phyloP scores from a whole-genome alignment of 2,888 invertebrate genomes.

The Creontiades dilutus region DNA sequence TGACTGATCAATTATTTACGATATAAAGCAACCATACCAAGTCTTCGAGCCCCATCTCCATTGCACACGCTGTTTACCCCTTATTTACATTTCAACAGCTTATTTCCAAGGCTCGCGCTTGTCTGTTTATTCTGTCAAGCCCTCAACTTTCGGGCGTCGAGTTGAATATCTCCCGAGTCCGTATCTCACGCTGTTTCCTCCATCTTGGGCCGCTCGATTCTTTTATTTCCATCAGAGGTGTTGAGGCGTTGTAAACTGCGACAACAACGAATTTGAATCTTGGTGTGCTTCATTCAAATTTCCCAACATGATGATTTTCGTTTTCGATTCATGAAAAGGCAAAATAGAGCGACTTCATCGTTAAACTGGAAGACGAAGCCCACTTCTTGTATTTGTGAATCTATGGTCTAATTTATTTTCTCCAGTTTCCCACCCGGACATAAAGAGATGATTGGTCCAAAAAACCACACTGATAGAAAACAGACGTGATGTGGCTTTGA shows the following conservation, averaged over 20 bases:
- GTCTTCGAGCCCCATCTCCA: slow-evolving; percentile 27
- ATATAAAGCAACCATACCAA: slow-evolving; percentile 53
- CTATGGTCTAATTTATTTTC: too few relatives aligned
- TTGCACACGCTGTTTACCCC: slow-evolving; percentile 28
- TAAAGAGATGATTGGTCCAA: too few relatives aligned
- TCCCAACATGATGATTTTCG: too few relatives aligned
- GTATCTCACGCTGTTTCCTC: not conserved
- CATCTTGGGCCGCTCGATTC: not conserved
- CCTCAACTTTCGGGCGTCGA: not conserved
- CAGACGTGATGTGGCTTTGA: too few relatives aligned
- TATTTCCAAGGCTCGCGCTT: slow-evolving; percentile 50
- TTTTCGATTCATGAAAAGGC: too few relatives aligned
- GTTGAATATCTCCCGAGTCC: not conserved
- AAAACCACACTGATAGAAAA: too few relatives aligned
- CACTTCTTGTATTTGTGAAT: too few relatives aligned
- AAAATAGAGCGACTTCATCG: too few relatives aligned
- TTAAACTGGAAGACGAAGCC: too few relatives aligned
- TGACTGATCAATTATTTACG: slow-evolving; percentile 58
- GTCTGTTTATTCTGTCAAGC: slow-evolving; percentile 59
- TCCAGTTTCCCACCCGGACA: too few relatives aligned
- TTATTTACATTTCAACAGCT: slow-evolving; percentile 62
- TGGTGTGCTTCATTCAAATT: too few relatives aligned
- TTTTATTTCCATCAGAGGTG: not conserved
- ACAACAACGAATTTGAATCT: too few relatives aligned
- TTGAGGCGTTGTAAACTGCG: not conserved